Conservation (phyloP, 2,113 vertebrate genomes). For the Pimephales promelas region DNA sequence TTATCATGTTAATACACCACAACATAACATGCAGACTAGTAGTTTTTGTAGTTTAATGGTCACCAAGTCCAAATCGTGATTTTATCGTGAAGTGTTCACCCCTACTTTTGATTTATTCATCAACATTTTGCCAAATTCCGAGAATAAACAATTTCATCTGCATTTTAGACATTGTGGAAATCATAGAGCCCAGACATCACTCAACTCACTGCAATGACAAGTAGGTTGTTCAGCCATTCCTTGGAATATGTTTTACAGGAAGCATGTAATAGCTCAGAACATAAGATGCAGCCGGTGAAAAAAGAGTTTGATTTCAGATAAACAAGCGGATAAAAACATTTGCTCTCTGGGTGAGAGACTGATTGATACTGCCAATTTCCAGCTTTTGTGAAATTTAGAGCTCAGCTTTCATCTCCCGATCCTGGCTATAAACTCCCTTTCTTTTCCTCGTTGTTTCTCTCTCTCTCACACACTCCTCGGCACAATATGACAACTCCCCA, state of each 20-base stretch:
- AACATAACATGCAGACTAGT: background rate
- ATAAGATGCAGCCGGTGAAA: slow-evolving; percentile 20
- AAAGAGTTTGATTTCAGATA: slow-evolving; percentile 41
- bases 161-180: background rate
- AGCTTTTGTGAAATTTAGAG: slow-evolving; percentile 18
- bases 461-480: background rate
- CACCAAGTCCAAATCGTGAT: background rate
- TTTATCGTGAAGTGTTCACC: background rate
- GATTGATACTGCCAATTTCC: slow-evolving; percentile 46
- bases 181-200: background rate
- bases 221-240: background rate
- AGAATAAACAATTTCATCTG: background rate
- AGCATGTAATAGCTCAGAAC: slow-evolving; percentile 25
- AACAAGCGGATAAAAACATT: slow-evolving; percentile 41
- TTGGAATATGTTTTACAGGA: slow-evolving; percentile 20
- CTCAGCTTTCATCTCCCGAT: background rate
- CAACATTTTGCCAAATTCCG: background rate
- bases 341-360: slow-evolving; percentile 26
- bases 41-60: background rate
- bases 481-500: background rate
- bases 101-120: background rate
- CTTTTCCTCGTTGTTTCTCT: background rate
- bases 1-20: too few relatives aligned
- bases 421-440: background rate
- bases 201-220: slow-evolving; percentile 9